Conservation (phyloP, 2,113 vertebrate species). For the Mungos mungo region DNA sequence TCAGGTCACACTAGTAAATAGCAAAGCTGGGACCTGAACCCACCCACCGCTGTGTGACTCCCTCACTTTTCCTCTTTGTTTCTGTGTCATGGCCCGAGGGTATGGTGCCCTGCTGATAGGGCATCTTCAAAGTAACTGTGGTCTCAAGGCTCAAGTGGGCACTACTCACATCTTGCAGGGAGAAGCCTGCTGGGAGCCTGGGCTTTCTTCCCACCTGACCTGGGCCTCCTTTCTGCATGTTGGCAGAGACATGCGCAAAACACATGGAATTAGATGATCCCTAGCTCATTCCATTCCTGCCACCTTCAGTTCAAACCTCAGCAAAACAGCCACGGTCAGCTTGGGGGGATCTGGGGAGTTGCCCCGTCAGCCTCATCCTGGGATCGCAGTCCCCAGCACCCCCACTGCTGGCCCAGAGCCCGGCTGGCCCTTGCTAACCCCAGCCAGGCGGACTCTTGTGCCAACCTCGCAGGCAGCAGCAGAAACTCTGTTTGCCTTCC, state of each 20-base stretch:
- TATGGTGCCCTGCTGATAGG: not conserved
- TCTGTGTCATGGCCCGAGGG: not conserved
- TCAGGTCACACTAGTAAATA: not conserved
- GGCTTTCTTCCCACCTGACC: not conserved
- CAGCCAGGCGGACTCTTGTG: not conserved
- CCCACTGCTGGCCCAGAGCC: not conserved
- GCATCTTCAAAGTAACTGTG: not conserved
- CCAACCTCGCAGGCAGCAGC: not conserved
- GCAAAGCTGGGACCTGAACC: constrained; percentile 4
- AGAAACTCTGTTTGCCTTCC: not conserved
- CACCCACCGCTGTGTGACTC: not conserved
- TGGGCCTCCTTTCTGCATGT: not conserved
- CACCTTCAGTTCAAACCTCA: not conserved
- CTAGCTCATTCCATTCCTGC: not conserved
- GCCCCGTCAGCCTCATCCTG: not conserved
- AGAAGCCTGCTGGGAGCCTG: not conserved
- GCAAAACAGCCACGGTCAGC: not conserved
- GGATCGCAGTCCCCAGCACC: not conserved
- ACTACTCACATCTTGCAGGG: too few relatives aligned
- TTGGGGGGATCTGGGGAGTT: not conserved
- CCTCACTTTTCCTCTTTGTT: not conserved
- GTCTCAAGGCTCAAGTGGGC: not conserved
- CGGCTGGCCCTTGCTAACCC: not conserved
- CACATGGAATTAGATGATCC: too few relatives aligned
- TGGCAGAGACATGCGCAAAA: not conserved